Base-by-base conservation (phyloP, 2,888 invertebrate species). In the Lasioglossum lativentre region DNA sequence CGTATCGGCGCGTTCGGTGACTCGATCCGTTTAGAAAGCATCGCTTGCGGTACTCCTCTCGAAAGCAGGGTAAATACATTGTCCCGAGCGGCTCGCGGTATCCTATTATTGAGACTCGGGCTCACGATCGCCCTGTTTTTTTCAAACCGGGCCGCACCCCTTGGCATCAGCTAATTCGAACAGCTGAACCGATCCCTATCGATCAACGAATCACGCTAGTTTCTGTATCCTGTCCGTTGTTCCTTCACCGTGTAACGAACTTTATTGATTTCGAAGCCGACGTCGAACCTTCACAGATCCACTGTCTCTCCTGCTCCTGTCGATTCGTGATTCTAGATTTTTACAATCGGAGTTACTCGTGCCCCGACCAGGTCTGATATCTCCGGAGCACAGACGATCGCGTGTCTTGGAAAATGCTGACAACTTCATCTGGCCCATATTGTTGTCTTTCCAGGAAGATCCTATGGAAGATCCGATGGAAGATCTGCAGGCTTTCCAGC, bases 21-120 rank as follows among this genome's bases (percentile, higher is more conserved):
- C 85, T 86, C 85, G 85, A 87, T 89, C 82, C 86, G 80, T 89
- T 91, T 91, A 88, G 92, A 92, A 90, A 92, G 90, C 89, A 85
- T 73, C 40, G 68, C 42, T 68, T 19, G 72, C 72, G 75, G 75
- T 82, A 71, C 34, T 68, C 84, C 70, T 77, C 74, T 38, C 38
- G 68, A n/a, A 80, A 71, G 52, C 68, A 16, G 73, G 71, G 59
- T 73, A 86, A 84, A 84, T 86, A 86, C 86, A 86, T 86, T 87
- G 87, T 84, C 86, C 80, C 80, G 79, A 79, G 66, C 42, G 30
- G 73, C n/a, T 78, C 68, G 56, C 72, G 82, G 84, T 84, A 90
- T 92, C 89, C 87, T 83, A 90, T 91, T 91, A 90, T 91, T 87
- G 87, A 85, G 80, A 38, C 80, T 52, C 68, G 63, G 52, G 72